Conservation (phyloP, 2,113 vertebrate genomes). For the Sinocyclocheilus rhinocerous region DNA sequence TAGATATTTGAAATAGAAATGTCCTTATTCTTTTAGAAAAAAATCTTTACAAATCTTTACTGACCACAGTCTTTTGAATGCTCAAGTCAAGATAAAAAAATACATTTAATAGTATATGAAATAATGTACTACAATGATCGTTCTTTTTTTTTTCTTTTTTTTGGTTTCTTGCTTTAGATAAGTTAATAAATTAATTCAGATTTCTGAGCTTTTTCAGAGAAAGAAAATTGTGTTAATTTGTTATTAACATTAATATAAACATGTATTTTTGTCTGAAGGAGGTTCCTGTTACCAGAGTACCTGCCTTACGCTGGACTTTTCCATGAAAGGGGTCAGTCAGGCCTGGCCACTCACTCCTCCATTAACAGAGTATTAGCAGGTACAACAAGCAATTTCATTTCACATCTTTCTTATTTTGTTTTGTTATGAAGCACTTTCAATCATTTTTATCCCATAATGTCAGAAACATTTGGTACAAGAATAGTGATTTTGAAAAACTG, state of each 20-base stretch:
- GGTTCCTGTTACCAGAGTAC: slow-evolving; percentile 96
- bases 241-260: background rate
- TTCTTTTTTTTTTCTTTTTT: too few species aligned
- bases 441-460: background rate
- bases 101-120: too few species aligned
- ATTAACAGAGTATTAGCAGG: slow-evolving; percentile 97
- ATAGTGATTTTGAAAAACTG: background rate
- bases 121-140: too few species aligned
- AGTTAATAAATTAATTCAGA: background rate
- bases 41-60: too few species aligned
- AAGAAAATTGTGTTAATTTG: background rate
- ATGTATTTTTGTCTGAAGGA: slow-evolving; percentile 73
- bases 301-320: slow-evolving; percentile 98
- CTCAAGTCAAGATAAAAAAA: too few species aligned
- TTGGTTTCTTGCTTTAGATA: too few species aligned
- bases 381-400: slow-evolving; percentile 58
- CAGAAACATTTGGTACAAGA: background rate
- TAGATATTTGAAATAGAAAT: too few species aligned
- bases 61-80: too few species aligned
- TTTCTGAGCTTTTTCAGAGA: background rate
- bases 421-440: background rate
- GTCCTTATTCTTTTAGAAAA: too few species aligned
- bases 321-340: slow-evolving; percentile 95
- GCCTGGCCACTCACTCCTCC: slow-evolving; percentile 96
- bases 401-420: background rate